A percentile compares a stretch with the other conserved stretches of the same genome.
These are phyloP conservation scores for Narcine bancroftii DNA, from an alignment of 2,113 vertebrate species.

Conservation along the genomic window DNA sequence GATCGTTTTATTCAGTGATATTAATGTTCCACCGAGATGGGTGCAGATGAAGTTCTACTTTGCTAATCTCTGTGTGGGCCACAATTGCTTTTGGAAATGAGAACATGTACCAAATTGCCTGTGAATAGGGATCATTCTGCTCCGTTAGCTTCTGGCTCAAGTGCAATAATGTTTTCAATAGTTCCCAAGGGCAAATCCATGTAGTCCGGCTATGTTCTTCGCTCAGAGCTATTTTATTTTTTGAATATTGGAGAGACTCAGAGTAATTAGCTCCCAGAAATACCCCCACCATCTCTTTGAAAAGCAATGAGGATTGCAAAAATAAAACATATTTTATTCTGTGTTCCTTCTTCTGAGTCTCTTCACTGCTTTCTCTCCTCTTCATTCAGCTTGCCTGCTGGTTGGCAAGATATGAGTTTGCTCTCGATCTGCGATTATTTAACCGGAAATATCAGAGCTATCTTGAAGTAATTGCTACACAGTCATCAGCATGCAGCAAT, in stretches of 20 bases:
- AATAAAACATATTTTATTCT: not conserved
- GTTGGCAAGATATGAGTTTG: not conserved
- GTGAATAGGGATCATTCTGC: not conserved
- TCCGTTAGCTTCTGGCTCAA: not conserved
- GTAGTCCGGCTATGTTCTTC: not conserved
- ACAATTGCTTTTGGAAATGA: not conserved
- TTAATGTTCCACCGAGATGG: slow-evolving; percentile 1
- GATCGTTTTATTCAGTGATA: slow-evolving; percentile 25
- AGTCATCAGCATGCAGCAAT: slow-evolving; percentile 30
- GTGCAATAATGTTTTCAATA: not conserved
- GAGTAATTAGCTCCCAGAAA: not conserved
- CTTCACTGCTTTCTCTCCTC: not conserved
- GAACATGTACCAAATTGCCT: not conserved
- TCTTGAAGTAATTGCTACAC: slow-evolving; percentile 25
- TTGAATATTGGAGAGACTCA: not conserved
- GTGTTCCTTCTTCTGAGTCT: not conserved
- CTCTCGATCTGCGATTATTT: slow-evolving; percentile 16
- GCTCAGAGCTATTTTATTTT: not conserved
- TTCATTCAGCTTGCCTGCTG: not conserved
- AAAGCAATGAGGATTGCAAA: not conserved
- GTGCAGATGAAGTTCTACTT: not conserved
- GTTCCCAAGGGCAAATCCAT: not conserved
- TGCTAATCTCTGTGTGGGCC: not conserved
- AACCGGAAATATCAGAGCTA: slow-evolving; percentile 29
- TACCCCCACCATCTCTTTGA: not conserved